Conservation (phyloP, 2,888 invertebrate species). For the Agriotes lineatus region DNA sequence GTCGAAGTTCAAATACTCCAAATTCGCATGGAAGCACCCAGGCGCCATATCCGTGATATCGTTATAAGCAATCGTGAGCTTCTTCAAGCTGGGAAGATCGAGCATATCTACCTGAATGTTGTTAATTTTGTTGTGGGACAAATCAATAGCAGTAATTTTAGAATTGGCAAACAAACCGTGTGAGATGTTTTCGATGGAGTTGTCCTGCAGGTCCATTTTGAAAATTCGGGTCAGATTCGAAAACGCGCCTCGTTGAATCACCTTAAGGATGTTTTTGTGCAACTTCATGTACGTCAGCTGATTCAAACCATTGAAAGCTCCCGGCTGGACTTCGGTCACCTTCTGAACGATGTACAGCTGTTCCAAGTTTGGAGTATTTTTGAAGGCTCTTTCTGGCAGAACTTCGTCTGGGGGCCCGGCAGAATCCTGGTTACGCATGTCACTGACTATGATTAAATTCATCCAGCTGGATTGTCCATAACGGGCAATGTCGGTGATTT, state of each 20-base stretch:
- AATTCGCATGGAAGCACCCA: constrained; percentile 38
- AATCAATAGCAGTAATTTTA: constrained; percentile 21
- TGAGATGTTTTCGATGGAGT: constrained; percentile 34
- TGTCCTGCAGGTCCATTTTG: constrained; percentile 42
- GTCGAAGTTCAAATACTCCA: constrained; percentile 39
- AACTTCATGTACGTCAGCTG: constrained; percentile 38
- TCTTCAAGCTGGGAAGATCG: constrained; percentile 18
- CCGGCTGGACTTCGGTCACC: constrained; percentile 27
- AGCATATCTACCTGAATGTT: constrained; percentile 36
- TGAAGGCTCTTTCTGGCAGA: constrained; percentile 27
- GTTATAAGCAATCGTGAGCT: constrained; percentile 37
- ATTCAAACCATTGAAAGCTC: constrained; percentile 34
- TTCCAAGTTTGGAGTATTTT: constrained; percentile 32
- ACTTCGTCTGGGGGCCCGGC: constrained; percentile 23
- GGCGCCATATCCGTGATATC: constrained; percentile 23
- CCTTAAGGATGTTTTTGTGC: constrained; percentile 39
- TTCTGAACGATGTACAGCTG: constrained; percentile 41
- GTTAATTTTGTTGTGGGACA: constrained; percentile 40
- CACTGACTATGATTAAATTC: constrained; percentile 37
- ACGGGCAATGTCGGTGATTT: constrained; percentile 33
- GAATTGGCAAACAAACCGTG: constrained; percentile 37
- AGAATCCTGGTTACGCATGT: constrained; percentile 25
- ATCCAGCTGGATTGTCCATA: constrained; percentile 38
- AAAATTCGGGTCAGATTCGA: constrained; percentile 30
- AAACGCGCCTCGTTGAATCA: constrained; percentile 33